These are phyloP conservation scores for Reticulitermes speratus DNA, from an alignment of 1,140 invertebrate genomes.

Conservation along the genomic window DNA sequence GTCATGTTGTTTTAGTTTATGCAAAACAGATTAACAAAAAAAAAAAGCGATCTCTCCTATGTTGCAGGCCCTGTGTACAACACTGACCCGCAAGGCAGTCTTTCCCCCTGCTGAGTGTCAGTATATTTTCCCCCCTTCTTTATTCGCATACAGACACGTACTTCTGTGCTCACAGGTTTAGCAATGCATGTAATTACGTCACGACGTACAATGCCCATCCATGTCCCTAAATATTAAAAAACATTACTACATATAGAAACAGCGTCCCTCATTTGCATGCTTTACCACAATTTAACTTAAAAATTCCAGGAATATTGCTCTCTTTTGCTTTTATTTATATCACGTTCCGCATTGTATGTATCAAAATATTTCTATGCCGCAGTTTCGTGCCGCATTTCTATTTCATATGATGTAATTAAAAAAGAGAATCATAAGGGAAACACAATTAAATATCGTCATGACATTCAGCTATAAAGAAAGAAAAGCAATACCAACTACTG, in stretches of 20 bases:
- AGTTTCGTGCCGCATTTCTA: background rate
- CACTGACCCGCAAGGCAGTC: background rate
- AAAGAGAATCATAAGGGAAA: background rate
- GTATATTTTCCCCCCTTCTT: background rate
- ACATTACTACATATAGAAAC: background rate
- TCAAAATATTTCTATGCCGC: background rate
- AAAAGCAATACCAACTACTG: background rate
- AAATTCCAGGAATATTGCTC: background rate
- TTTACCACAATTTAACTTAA: background rate
- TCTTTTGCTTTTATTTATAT: background rate
- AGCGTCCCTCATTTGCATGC: background rate
- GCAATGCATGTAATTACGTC: background rate
- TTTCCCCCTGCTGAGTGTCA: background rate
- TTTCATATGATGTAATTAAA: background rate
- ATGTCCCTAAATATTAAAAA: background rate
- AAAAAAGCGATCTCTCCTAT: background rate
- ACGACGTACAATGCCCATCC: background rate
- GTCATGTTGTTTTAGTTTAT: background rate
- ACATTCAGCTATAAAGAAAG: background rate
- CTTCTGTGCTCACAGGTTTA: background rate
- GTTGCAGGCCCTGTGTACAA: background rate
- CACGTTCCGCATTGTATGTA: background rate
- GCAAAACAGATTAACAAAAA: background rate
- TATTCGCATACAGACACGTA: background rate
- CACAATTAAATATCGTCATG: background rate